Evolutionary conservation across 2,113 vertebrate genomes (phyloP).

Genomic region (Narcine bancroftii): DNA sequence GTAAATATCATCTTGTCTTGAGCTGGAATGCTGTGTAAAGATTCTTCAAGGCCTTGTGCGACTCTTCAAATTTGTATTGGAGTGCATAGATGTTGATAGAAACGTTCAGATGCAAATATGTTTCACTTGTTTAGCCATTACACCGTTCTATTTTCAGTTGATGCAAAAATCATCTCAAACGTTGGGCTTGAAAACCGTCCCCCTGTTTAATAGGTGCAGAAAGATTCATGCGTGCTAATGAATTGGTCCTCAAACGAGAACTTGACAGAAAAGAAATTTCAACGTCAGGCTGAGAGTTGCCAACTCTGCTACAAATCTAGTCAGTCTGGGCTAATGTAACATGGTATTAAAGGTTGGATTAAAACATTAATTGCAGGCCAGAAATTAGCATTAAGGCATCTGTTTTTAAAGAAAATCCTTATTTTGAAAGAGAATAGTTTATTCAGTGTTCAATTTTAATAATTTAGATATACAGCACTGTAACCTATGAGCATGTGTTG

Average conservation of each 20-base stretch:
- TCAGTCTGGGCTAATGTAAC: neutral
- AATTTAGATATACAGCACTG: too few species aligned
- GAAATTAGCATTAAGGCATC: neutral
- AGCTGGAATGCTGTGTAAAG: neutral
- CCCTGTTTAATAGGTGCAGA: neutral
- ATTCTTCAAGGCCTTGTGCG: neutral
- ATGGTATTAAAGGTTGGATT: neutral
- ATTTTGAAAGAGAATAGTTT: neutral
- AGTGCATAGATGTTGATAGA: too few species aligned
- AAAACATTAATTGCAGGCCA: neutral
- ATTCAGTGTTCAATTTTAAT: neutral
- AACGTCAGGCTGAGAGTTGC: neutral
- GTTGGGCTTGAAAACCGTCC: neutral
- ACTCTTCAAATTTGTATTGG: neutral
- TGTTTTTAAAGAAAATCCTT: neutral
- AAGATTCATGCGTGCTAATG: neutral
- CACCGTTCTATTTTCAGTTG: neutral
- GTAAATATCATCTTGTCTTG: neutral
- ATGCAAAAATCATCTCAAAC: neutral
- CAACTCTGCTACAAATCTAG: neutral
- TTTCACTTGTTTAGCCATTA: neutral
- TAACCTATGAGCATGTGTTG: too few species aligned
- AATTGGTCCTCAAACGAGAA: neutral
- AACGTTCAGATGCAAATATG: neutral
- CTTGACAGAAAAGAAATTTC: neutral